Evolutionary conservation across 2,797 vertebrate species (phyloP).

Genomic region (Mormyrops attenuatus): DNA sequence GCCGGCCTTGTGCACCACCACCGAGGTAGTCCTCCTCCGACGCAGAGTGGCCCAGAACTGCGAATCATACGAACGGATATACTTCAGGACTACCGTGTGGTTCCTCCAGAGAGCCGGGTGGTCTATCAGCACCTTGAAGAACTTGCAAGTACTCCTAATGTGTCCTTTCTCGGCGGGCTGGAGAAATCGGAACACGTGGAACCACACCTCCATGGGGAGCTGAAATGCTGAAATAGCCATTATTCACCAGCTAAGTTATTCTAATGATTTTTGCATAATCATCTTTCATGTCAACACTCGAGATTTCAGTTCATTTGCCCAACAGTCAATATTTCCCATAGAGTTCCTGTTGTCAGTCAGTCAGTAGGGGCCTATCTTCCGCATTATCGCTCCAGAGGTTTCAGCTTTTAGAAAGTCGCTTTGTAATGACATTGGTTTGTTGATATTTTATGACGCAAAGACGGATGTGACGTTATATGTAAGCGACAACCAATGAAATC

Average conservation of each 20-base stretch:
- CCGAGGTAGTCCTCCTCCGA: constrained; percentile 35
- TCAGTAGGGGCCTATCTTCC: background rate
- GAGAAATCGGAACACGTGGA: constrained; percentile 39
- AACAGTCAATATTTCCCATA: background rate
- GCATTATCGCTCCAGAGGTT: background rate
- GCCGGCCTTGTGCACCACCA: constrained; percentile 36
- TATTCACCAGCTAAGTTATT: background rate
- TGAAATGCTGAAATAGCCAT: constrained; percentile 22
- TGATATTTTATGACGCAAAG: background rate
- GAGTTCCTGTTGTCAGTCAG: background rate
- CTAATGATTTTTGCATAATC: background rate
- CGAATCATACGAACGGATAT: constrained; percentile 25
- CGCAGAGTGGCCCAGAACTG: constrained; percentile 44
- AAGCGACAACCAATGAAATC: constrained; percentile 17
- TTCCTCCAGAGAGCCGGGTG: constrained; percentile 39
- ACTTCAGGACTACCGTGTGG: constrained; percentile 35
- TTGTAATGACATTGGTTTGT: background rate
- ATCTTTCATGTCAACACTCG: background rate
- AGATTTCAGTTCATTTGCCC: background rate
- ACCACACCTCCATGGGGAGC: constrained; percentile 46
- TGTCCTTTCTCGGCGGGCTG: constrained; percentile 35
- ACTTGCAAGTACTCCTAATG: constrained; percentile 38
- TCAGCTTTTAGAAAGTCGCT: background rate
- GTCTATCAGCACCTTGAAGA: constrained; percentile 40
- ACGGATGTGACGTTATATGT: constrained; percentile 25